A percentile compares a stretch with the other conserved stretches of the same genome.
Evolutionary conservation across 2,113 vertebrate genomes (phyloP).

Genomic region (Nycticorax nycticorax): DNA sequence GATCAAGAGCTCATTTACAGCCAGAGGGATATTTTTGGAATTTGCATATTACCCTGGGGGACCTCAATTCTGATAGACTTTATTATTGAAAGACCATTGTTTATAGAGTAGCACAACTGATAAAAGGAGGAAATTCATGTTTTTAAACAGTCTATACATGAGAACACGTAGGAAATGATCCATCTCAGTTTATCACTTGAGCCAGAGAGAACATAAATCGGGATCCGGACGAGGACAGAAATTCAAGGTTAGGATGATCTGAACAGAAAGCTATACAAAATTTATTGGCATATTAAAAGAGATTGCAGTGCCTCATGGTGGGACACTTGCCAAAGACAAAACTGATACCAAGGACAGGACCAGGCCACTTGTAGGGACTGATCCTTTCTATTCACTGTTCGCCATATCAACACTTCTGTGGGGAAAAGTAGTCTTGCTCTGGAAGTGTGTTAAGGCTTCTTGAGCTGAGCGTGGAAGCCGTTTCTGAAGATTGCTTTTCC

Average conservation of each 20-base stretch:
- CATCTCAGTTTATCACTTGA: background rate
- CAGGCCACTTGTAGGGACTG: background rate
- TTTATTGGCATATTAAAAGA: background rate
- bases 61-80: background rate
- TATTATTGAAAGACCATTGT: slow-evolving; percentile 27
- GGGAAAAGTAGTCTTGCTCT: background rate
- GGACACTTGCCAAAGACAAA: background rate
- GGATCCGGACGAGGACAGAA: background rate
- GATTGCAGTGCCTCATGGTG: background rate
- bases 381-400: background rate
- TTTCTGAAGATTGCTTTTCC: background rate
- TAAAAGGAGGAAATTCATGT: background rate
- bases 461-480: background rate
- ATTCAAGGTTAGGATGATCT: background rate
- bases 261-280: background rate
- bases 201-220: background rate
- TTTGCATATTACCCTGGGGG: background rate
- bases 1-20: background rate
- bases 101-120: background rate
- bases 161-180: background rate
- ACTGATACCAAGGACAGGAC: background rate
- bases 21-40: background rate
- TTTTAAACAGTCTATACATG: background rate
- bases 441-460: background rate
- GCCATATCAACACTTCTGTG: fast-evolving